These are phyloP conservation scores for Dunckerocampus dactyliophorus DNA, from an alignment of 2,113 vertebrate species.

Conservation along the genomic window DNA sequence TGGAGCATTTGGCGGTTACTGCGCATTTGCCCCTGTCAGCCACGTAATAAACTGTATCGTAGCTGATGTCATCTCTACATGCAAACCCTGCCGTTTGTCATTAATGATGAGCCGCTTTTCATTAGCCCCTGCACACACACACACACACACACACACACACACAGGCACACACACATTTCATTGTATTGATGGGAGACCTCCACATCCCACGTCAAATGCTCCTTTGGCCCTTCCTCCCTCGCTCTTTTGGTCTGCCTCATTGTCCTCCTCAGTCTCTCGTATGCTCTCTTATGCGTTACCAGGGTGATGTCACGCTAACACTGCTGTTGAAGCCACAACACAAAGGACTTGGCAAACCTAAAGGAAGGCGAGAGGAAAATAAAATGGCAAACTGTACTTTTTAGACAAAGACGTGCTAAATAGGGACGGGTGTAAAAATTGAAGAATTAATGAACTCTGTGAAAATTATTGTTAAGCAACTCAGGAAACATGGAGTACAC, in stretches of 20 bases:
- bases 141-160: no score
- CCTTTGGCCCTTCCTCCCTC: neutral
- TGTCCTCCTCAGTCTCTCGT: conserved; percentile 14
- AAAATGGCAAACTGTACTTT: conserved; percentile 8
- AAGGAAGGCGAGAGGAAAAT: conserved; percentile 1
- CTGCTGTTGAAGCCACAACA: conserved; percentile 15
- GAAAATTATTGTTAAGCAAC: no score
- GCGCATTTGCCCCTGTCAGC: no score
- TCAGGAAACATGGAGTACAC: neutral
- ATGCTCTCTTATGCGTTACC: conserved; percentile 48
- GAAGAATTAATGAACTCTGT: neutral
- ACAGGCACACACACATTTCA: no score
- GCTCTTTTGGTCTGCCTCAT: conserved; percentile 10
- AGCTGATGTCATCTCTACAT: no score
- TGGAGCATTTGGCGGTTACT: no score
- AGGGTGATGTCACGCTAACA: conserved; percentile 53
- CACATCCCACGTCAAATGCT: conserved; percentile 36
- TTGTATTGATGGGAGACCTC: no score
- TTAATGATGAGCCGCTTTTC: no score
- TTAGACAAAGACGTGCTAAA: neutral
- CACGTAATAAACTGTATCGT: no score
- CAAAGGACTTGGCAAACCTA: conserved; percentile 5
- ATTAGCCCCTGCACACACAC: conserved; percentile 13
- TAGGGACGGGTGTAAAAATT: neutral
- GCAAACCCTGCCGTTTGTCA: no score